Base-by-base conservation (phyloP, 1,140 invertebrate species). In the Megathymus violae region DNA sequence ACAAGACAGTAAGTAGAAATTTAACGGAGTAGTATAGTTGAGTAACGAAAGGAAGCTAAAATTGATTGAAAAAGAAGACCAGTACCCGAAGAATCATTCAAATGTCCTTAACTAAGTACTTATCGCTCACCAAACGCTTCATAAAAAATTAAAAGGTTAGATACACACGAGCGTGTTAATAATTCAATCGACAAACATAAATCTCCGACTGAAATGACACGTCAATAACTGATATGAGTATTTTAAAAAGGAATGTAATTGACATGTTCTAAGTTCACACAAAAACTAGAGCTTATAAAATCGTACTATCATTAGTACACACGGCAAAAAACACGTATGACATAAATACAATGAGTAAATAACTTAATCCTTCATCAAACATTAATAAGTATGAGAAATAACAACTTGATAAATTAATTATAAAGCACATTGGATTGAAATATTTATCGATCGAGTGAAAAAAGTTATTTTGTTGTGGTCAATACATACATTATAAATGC, bases 401-500 rank as follows among this genome's bases (percentile, higher is more conserved):
- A 56, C 40, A 36, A 11, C 34, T 11, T 4, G 34, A 36, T 36
- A 36, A 36, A 36, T 56, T 56, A 19, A 15, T 7, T 7, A 43
- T 48, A 31, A 15, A 19, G 41, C 11, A n/a, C 11, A 54, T 27
- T 51, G 41, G 25, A 56, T 58, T 58, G 54, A 58, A 25, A 58
- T 58, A 43, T 58, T 46, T 16, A 58, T 19, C 36, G 15, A 14
- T 15, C n/a, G 36, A 25, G 4, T 15, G 48, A 58, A 58, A 58
- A 58, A 58, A 31, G 25, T 36, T 46, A 50, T 36, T 27, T 16
- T 50, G 14, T 54, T 27, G 51, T 25, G 14, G 19, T 17, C n/a
- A n/a, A n/a, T 34, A 50, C 34, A 14, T 46, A 10, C 41, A 58
- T 58, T 58, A 58, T 58, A 43, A 58, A 58, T 46, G 54, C 54